A percentile compares a stretch with the other conserved stretches of the same genome.
phyloP scores from a whole-genome alignment of 2,113 vertebrate species.

The Spea multiplicata region DNA sequence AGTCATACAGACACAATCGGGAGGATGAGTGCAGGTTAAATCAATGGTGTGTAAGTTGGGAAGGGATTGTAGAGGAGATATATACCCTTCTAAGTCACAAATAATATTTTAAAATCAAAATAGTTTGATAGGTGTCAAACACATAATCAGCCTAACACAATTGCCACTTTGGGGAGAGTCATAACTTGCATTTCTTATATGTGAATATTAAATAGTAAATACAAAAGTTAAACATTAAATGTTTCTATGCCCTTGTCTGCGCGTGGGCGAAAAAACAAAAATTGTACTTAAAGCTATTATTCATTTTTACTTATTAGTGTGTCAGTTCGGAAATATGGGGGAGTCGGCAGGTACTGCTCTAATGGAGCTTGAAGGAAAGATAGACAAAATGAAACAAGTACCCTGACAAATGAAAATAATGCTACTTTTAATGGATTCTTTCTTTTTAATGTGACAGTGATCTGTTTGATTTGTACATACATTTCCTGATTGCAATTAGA shows the following conservation, averaged over 20 bases:
- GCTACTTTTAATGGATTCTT: too few species aligned
- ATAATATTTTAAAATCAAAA: too few species aligned
- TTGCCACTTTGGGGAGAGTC: neutral
- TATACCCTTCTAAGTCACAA: too few species aligned
- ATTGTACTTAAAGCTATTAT: constrained; percentile 41
- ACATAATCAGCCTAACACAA: too few species aligned
- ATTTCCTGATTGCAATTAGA: too few species aligned
- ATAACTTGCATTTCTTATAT: neutral
- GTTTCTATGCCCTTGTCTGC: constrained; percentile 29
- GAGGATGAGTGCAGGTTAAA: too few species aligned
- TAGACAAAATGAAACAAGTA: constrained; percentile 6
- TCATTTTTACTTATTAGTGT: constrained; percentile 45
- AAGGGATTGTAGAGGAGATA: too few species aligned
- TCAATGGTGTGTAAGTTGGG: too few species aligned
- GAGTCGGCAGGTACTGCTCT: constrained; percentile 37
- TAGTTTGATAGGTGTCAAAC: too few species aligned
- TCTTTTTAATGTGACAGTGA: too few species aligned
- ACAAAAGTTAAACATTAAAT: neutral
- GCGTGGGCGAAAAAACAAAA: constrained; percentile 23
- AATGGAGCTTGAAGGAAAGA: constrained; percentile 43
- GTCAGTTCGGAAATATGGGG: constrained; percentile 36
- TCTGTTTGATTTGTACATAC: too few species aligned
- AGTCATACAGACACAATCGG: too few species aligned
- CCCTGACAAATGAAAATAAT: constrained; percentile 13
- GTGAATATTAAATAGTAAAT: constrained; percentile 2